These are phyloP conservation scores for Dysmachus trigonus DNA, from an alignment of 2,888 invertebrate genomes.

Conservation along the genomic window DNA sequence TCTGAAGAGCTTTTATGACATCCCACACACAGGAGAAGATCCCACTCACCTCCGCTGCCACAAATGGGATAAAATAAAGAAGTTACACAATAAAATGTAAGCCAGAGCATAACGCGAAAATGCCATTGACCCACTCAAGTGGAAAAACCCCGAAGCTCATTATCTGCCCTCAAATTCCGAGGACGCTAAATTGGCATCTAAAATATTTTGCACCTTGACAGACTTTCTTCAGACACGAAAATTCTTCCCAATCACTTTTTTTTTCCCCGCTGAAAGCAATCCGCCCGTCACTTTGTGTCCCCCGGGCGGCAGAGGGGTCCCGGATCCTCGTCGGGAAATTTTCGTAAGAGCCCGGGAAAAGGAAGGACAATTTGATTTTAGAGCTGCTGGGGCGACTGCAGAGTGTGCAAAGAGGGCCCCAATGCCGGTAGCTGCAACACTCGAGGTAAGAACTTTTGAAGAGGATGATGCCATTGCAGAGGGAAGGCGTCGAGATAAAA, in stretches of 20 bases:
- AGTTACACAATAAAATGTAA: background rate
- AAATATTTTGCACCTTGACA: conserved; percentile 24
- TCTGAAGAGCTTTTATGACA: background rate
- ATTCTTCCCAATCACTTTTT: conserved; percentile 14
- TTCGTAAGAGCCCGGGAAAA: background rate
- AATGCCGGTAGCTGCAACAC: background rate
- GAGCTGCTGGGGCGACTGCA: conserved; percentile 8
- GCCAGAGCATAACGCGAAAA: background rate
- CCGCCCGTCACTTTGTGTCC: background rate
- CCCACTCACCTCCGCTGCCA: background rate
- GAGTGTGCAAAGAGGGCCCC: background rate
- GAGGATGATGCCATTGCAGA: conserved; percentile 12
- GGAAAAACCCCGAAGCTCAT: background rate
- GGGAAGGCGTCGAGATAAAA: conserved; percentile 39
- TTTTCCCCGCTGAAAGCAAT: background rate
- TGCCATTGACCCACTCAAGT: background rate
- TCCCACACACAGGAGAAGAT: background rate
- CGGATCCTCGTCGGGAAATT: background rate
- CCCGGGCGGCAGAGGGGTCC: background rate
- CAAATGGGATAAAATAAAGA: background rate
- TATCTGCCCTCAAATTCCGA: background rate
- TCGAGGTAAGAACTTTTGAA: background rate
- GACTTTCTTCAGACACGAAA: background rate
- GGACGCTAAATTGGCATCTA: conserved; percentile 16
- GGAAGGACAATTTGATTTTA: conserved; percentile 37